Base-by-base conservation (phyloP, 2,797 vertebrate species). In the Gymnothorax reevesii region DNA sequence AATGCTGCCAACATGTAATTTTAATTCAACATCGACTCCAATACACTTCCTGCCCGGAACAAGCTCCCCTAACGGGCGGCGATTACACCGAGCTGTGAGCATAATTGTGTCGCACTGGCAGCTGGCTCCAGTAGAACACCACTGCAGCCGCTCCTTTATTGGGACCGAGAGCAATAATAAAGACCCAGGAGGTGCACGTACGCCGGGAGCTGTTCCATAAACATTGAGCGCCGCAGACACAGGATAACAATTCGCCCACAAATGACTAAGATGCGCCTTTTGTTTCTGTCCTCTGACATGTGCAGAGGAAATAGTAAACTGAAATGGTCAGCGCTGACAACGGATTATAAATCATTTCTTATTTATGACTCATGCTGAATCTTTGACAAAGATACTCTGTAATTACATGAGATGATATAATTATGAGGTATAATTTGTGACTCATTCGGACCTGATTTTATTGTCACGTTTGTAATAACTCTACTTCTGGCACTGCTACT, bases 91-190 rank as follows among this genome's bases (percentile, higher is more conserved):
- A 91, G 92, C 87, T 91, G 92, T 84, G 90, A 88, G 91, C 90
- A 91, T 92, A 93, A 91, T 91, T 90, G 89, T 87, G 89, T 85
- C 87, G 17, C 69, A 86, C 82, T 5, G 86, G 91, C 95, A 95
- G 94, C 96, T 95, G 95, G 95, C 93, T 93, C 82, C 88, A 90
- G 90, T 89, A 90, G 87, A 92, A 93, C 86, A 93, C 91, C 93
- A 93, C 82, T 62, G 66, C 89, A 55, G 85, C 25, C 17, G 75
- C 64, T 62, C 73, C 10, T 52, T 79, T 20, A 60, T n/a, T 5
- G 85, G 79, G 60, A 17, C 27, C 52, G 9, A 52, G 77, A 27
- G 42, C 52, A 79, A 17, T 33, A 77, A 82, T 8, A 15, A 59
- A 83, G n/a, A 27, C 86, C 71, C 69, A 9, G 12, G 66, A 80